Percentiles rank a stretch among this genome's conserved stretches.
These are phyloP conservation scores for Antheraea pernyi DNA, from an alignment of 1,140 invertebrate species.

Conservation along the genomic window DNA sequence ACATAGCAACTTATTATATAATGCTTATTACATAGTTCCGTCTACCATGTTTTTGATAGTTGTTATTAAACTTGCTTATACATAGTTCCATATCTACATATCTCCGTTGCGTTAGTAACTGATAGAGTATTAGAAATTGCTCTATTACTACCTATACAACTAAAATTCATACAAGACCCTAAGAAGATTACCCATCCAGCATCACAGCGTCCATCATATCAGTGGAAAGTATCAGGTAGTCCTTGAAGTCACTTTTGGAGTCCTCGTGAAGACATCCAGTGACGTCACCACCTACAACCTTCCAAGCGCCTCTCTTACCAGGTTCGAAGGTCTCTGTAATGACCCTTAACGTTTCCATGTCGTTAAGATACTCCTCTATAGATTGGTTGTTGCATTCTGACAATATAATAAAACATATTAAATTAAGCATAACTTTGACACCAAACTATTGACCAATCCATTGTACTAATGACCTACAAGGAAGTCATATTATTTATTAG, in stretches of 20 bases:
- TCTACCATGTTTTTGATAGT: no score
- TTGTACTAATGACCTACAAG: no score
- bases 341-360: conserved; percentile 79
- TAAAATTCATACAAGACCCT: background rate
- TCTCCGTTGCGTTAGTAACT: no score
- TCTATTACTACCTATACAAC: no score
- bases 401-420: background rate
- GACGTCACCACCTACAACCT: conserved; percentile 75
- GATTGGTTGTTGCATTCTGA: conserved; percentile 76
- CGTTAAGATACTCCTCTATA: conserved; percentile 75
- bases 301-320: conserved; percentile 58
- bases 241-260: conserved; percentile 78
- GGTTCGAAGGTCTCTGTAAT: conserved; percentile 80
- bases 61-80: no score
- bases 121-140: no score
- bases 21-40: no score
- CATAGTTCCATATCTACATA: no score
- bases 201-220: conserved; percentile 80
- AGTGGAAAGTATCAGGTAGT: conserved; percentile 78
- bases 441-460: no score
- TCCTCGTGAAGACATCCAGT: conserved; percentile 62
- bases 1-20: no score
- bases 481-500: no score
- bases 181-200: conserved; percentile 81
- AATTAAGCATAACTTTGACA: no score